phyloP scores from a whole-genome alignment of 1,140 invertebrate genomes.

The Ceratina calcarata region DNA sequence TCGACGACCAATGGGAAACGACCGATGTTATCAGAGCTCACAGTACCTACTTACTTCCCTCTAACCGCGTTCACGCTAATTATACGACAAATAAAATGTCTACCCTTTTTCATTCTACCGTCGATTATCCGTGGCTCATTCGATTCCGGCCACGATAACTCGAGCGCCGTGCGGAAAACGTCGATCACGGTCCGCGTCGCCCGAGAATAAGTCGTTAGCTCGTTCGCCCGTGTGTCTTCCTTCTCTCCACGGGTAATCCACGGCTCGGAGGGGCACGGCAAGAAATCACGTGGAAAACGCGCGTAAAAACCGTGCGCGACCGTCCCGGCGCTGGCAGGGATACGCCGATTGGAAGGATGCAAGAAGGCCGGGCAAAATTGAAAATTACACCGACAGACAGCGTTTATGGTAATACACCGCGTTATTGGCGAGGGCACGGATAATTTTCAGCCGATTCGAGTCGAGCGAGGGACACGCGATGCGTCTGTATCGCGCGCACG shows the following conservation, averaged over 20 bases:
- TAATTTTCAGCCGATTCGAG: slow-evolving; percentile 51
- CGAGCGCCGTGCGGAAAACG: background rate
- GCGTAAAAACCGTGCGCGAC: slow-evolving; percentile 15
- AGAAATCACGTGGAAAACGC: slow-evolving; percentile 40
- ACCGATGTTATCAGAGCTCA: background rate
- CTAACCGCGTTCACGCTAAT: background rate
- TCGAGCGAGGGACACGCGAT: background rate
- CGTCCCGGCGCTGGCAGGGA: too few species aligned
- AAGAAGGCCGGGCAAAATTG: slow-evolving; percentile 53
- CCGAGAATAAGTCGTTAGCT: slow-evolving; percentile 19
- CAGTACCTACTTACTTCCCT: background rate
- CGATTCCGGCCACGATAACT: background rate
- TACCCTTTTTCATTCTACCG: background rate
- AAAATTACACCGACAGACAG: slow-evolving; percentile 52
- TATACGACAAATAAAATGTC: slow-evolving; percentile 6
- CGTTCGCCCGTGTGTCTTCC: background rate
- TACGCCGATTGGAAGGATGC: background rate
- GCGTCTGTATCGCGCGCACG: background rate
- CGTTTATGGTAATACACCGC: slow-evolving; percentile 45
- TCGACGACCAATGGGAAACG: background rate
- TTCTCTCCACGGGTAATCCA: background rate
- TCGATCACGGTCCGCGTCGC: background rate
- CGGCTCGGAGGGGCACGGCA: background rate
- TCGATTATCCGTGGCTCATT: background rate
- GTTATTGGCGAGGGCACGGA: slow-evolving; percentile 40